These are phyloP conservation scores for Dromaius novaehollandiae DNA, from an alignment of 2,113 vertebrate species.

Conservation along the genomic window DNA sequence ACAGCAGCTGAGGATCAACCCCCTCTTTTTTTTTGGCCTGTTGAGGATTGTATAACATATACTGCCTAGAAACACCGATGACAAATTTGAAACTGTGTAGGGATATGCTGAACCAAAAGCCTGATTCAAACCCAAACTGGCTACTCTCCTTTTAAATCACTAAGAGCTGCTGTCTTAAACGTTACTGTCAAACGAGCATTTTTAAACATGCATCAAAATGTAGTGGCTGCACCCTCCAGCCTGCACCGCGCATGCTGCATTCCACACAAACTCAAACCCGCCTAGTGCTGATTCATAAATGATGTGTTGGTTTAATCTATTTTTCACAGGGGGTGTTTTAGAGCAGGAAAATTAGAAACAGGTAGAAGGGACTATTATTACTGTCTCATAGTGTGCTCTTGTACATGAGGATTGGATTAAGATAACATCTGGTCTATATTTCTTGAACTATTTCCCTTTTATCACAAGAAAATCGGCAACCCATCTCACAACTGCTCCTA, in stretches of 20 bases:
- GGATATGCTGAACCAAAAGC: constrained; percentile 56
- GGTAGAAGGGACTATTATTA: constrained; percentile 82
- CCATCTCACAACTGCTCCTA: constrained; percentile 87
- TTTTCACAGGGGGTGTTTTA: constrained; percentile 85
- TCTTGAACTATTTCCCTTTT: constrained; percentile 87
- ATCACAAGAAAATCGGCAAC: constrained; percentile 85
- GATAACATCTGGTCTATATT: constrained; percentile 86
- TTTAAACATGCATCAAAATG: constrained; percentile 65
- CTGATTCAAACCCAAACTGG: constrained; percentile 65
- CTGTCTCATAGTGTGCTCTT: constrained; percentile 79
- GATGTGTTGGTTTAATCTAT: constrained; percentile 84
- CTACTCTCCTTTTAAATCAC: constrained; percentile 74
- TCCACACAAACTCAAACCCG: constrained; percentile 62
- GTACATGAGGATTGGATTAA: constrained; percentile 87
- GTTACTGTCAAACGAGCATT: constrained; percentile 71
- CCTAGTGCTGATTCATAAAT: constrained; percentile 74
- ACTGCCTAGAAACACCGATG: constrained; percentile 51
- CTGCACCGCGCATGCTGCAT: constrained; percentile 50
- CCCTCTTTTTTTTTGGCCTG: constrained; percentile 22
- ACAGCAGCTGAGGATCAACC: constrained; percentile 66
- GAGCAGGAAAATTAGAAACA: constrained; percentile 84
- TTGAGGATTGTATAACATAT: constrained; percentile 58
- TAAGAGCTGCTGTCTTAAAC: constrained; percentile 59
- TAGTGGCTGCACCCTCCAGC: constrained; percentile 52
- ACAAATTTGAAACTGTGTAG: constrained; percentile 69